phyloP scores from a whole-genome alignment of 2,888 invertebrate species.

The Brenthis ino region DNA sequence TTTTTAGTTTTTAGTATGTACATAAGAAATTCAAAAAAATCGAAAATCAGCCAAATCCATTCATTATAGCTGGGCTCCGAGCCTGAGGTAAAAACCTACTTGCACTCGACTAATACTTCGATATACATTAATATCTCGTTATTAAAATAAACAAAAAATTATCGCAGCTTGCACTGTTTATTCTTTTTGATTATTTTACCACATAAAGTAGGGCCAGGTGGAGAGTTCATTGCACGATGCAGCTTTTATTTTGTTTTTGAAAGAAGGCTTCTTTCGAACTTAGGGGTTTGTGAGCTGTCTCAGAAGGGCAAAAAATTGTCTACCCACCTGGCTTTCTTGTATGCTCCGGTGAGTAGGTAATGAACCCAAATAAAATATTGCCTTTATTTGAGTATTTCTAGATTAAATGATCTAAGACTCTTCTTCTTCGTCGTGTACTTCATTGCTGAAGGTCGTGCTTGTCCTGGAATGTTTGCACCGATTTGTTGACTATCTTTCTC shows the following conservation, averaged over 20 bases:
- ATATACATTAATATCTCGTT: neutral
- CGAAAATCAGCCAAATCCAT: no score
- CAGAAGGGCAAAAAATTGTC: slow-evolving; percentile 50
- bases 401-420: no score
- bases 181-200: slow-evolving; percentile 40
- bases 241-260: slow-evolving; percentile 68
- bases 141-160: slow-evolving; percentile 21
- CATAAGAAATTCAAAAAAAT: no score
- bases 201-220: slow-evolving; percentile 70
- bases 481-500: no score
- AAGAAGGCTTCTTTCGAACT: slow-evolving; percentile 51
- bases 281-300: slow-evolving; percentile 53
- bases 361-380: neutral
- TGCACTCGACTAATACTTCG: neutral
- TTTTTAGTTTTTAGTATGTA: no score
- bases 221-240: slow-evolving; percentile 66
- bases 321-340: slow-evolving; percentile 60
- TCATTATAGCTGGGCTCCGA: no score
- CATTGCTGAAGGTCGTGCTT: no score
- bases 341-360: neutral
- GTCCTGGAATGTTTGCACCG: no score
- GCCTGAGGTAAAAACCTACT: no score
- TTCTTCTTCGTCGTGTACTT: no score
- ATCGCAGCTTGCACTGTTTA: slow-evolving; percentile 37
- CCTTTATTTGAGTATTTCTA: neutral